A percentile compares a stretch with the other conserved stretches of the same genome.
These are phyloP conservation scores for Ispidina lecontei DNA, from an alignment of 2,797 vertebrate genomes.

Conservation along the genomic window DNA sequence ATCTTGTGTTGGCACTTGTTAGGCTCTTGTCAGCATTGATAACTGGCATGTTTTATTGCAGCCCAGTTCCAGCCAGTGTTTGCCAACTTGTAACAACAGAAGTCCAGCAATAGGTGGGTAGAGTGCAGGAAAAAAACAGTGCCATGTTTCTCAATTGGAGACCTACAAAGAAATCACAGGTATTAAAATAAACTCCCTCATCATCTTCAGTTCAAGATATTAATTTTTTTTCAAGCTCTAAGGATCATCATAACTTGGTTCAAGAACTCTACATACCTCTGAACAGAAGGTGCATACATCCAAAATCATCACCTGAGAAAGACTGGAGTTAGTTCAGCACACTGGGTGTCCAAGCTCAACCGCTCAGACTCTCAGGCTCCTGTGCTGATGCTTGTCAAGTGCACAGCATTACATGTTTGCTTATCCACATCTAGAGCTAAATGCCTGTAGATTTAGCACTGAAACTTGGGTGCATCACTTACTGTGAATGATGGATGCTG, in stretches of 20 bases:
- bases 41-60: slow-evolving; percentile 93
- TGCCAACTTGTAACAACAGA: slow-evolving; percentile 90
- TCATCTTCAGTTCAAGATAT: background rate
- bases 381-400: background rate
- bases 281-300: slow-evolving; percentile 10
- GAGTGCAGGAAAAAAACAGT: slow-evolving; percentile 96
- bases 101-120: slow-evolving; percentile 94
- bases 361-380: background rate
- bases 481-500: background rate
- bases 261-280: slow-evolving; percentile 46
- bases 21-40: slow-evolving; percentile 90
- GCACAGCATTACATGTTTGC: background rate
- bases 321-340: background rate
- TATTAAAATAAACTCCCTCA: slow-evolving; percentile 14
- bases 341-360: background rate
- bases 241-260: background rate
- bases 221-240: background rate
- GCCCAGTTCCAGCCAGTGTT: slow-evolving; percentile 92
- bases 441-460: background rate
- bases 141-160: slow-evolving; percentile 96
- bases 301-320: slow-evolving; percentile 33
- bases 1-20: slow-evolving; percentile 95
- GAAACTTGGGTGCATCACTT: background rate
- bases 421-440: background rate
- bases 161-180: slow-evolving; percentile 81